Conservation (phyloP, 2,888 invertebrate species). For the Ormyrus nitidulus region DNA sequence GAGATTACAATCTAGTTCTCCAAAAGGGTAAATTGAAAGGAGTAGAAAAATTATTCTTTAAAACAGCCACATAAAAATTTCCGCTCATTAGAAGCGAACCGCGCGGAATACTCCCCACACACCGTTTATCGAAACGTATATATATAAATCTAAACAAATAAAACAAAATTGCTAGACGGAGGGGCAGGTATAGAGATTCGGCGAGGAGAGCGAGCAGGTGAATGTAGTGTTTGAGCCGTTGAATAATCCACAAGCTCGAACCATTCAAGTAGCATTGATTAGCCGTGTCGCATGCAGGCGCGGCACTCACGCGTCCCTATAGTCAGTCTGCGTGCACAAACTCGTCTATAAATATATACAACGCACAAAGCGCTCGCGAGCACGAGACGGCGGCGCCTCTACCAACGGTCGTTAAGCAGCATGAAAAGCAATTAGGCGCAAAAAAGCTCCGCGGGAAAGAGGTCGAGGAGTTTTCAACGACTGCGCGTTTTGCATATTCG, state of each 20-base stretch:
- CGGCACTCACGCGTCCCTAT: constrained; percentile 1
- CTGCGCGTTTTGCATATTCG: constrained; percentile 10
- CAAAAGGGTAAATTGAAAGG: too few species aligned
- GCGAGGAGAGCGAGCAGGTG: constrained; percentile 25
- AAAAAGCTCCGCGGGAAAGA: constrained; percentile 38
- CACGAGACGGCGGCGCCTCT: neutral
- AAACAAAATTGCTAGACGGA: too few species aligned
- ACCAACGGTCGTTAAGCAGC: constrained; percentile 46
- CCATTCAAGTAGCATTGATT: constrained; percentile 49
- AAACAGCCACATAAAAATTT: too few species aligned
- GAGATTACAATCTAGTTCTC: too few species aligned
- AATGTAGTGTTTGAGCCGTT: constrained; percentile 24
- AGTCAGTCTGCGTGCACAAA: neutral
- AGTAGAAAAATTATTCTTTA: too few species aligned
- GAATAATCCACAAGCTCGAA: constrained; percentile 46
- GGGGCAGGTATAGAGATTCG: too few species aligned
- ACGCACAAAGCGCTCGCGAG: neutral
- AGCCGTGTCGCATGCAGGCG: constrained; percentile 35
- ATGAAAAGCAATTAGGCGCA: constrained; percentile 51
- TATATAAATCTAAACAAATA: too few species aligned
- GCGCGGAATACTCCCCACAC: too few species aligned
- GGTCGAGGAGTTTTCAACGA: constrained; percentile 43
- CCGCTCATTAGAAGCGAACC: too few species aligned
- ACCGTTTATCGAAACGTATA: too few species aligned
- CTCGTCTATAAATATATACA: neutral